Conservation (phyloP, 2,797 vertebrate species). For the Rhadinocentrus ornatus region DNA sequence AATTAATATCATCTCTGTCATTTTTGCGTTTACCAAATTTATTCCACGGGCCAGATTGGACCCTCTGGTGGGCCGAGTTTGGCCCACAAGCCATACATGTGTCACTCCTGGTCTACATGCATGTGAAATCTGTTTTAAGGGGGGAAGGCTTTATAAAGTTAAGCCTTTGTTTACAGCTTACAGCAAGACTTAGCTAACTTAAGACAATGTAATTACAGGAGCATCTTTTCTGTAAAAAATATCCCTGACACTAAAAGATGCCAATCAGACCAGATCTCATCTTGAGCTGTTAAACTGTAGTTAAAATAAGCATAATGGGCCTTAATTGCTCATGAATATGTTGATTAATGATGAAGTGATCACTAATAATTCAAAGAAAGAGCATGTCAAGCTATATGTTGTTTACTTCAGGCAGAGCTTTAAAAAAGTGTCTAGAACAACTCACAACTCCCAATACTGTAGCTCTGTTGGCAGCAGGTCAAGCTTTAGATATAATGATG, state of each 20-base stretch:
- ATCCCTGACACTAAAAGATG: constrained; percentile 71
- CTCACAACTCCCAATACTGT: neutral
- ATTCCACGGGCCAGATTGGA: neutral
- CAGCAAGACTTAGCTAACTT: constrained; percentile 68
- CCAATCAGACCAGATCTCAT: constrained; percentile 71
- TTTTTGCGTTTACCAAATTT: neutral
- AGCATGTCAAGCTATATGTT: neutral
- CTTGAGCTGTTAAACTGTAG: constrained; percentile 61
- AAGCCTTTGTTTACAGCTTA: constrained; percentile 76
- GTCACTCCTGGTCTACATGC: constrained; percentile 20
- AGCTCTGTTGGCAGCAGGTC: neutral
- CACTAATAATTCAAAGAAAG: constrained; percentile 7
- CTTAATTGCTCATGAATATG: constrained; percentile 55
- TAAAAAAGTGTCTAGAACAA: neutral
- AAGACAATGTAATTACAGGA: constrained; percentile 78
- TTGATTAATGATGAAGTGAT: constrained; percentile 15
- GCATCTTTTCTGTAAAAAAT: constrained; percentile 64
- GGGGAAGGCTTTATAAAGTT: constrained; percentile 26
- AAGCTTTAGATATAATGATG: neutral
- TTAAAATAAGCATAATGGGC: constrained; percentile 63
- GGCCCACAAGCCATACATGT: neutral
- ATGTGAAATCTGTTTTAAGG: constrained; percentile 51
- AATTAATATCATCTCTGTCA: no score
- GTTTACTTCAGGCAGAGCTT: neutral
- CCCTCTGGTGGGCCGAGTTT: neutral